These are phyloP conservation scores for Pachydiplax longipennis DNA, from an alignment of 2,888 invertebrate genomes.

Conservation along the genomic window DNA sequence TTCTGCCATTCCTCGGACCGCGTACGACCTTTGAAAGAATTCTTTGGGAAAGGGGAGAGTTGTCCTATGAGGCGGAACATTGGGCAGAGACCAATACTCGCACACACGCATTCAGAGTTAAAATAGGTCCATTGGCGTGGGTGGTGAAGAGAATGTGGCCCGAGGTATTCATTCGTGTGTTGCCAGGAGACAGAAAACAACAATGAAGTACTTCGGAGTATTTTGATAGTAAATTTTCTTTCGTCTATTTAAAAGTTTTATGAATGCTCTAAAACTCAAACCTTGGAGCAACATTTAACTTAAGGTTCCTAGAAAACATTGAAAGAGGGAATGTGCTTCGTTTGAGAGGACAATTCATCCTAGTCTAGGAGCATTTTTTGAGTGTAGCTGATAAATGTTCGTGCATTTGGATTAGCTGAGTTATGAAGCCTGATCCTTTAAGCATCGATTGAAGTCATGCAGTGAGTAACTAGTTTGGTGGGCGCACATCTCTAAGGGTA, in stretches of 20 bases:
- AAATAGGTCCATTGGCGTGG: background rate
- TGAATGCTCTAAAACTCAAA: too few relatives aligned
- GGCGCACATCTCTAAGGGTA: too few relatives aligned
- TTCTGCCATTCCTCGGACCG: background rate
- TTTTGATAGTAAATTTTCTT: background rate
- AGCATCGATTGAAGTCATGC: too few relatives aligned
- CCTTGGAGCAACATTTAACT: background rate
- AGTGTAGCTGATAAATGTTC: too few relatives aligned
- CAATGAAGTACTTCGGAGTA: background rate
- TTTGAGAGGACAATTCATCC: too few relatives aligned
- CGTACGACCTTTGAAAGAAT: constrained; percentile 37
- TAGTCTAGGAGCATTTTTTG: too few relatives aligned
- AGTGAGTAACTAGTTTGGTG: too few relatives aligned
- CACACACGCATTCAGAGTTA: background rate
- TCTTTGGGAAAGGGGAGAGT: background rate
- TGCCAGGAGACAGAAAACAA: background rate
- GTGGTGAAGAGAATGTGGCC: background rate
- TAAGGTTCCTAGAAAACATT: too few relatives aligned
- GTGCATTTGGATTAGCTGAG: too few relatives aligned
- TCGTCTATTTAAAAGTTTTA: background rate
- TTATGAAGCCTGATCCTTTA: too few relatives aligned
- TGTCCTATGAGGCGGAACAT: constrained; percentile 30
- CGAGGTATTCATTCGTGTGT: background rate
- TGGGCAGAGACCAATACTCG: constrained; percentile 4
- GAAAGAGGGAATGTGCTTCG: too few relatives aligned